phyloP scores from a whole-genome alignment of 2,113 vertebrate species.

The Nothocercus julius region DNA sequence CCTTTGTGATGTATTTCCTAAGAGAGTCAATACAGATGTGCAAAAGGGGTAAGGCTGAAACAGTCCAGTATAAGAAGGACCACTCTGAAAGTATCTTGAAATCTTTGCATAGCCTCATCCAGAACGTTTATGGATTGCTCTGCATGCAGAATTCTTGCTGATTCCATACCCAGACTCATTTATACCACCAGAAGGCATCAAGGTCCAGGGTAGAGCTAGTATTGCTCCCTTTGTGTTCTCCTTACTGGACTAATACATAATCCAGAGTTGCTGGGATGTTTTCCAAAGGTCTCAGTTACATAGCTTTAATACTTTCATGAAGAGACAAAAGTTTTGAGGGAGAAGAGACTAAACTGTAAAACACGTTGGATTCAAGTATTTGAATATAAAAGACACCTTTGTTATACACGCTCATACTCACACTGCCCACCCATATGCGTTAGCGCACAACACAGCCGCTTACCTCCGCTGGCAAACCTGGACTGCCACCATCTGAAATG shows the following conservation, averaged over 20 bases:
- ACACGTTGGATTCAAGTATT: background rate
- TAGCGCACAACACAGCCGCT: background rate
- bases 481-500: background rate
- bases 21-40: background rate
- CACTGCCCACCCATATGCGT: background rate
- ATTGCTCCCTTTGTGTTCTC: background rate
- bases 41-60: background rate
- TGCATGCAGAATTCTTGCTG: background rate
- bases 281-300: background rate
- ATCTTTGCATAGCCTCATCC: background rate
- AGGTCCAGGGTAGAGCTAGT: background rate
- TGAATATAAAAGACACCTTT: background rate
- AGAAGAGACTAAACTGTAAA: background rate
- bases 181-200: background rate
- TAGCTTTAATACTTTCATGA: background rate
- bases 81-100: background rate
- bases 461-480: background rate
- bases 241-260: background rate
- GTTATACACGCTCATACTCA: background rate
- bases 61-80: background rate
- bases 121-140: background rate
- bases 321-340: background rate
- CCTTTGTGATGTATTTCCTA: background rate
- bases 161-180: background rate
- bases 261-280: background rate